A percentile compares a stretch with the other conserved stretches of the same genome.
These are phyloP conservation scores for Muscicapa striata DNA, from an alignment of 2,797 vertebrate genomes.

Conservation along the genomic window DNA sequence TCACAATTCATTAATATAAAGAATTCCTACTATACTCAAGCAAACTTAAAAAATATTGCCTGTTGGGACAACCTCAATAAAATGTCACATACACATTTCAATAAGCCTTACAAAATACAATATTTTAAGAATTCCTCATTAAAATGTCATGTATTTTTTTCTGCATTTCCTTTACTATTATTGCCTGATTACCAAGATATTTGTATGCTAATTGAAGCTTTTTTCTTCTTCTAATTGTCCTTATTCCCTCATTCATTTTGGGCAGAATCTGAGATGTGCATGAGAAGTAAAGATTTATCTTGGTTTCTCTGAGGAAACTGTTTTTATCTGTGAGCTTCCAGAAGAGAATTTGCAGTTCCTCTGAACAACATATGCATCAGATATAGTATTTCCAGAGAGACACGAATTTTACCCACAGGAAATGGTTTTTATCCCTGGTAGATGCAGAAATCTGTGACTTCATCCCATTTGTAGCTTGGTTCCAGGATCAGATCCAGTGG, in stretches of 20 bases:
- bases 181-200: constrained; percentile 40
- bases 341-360: neutral
- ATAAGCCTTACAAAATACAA: constrained; percentile 37
- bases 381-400: neutral
- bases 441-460: neutral
- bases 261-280: neutral
- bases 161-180: constrained; percentile 34
- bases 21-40: neutral
- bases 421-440: neutral
- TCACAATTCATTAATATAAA: constrained; percentile 14
- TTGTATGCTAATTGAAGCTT: constrained; percentile 48
- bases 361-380: neutral
- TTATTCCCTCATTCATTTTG: constrained; percentile 2
- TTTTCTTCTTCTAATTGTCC: neutral
- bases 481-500: neutral
- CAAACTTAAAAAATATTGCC: neutral
- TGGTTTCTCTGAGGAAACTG: neutral
- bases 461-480: neutral
- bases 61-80: constrained; percentile 32
- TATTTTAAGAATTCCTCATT: constrained; percentile 46
- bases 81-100: neutral
- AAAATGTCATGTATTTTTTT: constrained; percentile 42
- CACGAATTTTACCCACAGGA: neutral
- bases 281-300: constrained; percentile 13
- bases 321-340: neutral